Conservation (phyloP, 2,113 vertebrate species). For the Hemiscyllium ocellatum region DNA sequence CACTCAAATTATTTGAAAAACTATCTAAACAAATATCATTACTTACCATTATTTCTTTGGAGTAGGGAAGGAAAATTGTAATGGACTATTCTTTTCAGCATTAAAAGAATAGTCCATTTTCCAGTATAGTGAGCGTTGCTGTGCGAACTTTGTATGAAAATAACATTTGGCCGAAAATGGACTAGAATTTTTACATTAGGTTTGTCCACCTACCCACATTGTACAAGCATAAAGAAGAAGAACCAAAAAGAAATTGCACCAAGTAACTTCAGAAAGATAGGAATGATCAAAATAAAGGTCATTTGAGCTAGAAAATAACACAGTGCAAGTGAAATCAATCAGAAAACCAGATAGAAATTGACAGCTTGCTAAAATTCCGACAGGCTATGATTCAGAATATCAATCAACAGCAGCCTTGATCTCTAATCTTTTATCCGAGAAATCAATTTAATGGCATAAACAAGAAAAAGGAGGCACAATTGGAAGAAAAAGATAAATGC, state of each 20-base stretch:
- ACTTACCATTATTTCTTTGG: neutral
- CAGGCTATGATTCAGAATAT: neutral
- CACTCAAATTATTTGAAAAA: neutral
- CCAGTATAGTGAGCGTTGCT: neutral
- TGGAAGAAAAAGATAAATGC: neutral
- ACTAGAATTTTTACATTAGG: neutral
- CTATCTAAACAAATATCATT: neutral
- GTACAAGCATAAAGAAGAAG: neutral
- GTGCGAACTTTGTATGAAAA: neutral
- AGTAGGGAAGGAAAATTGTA: neutral
- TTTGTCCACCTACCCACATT: neutral
- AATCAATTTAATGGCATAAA: neutral
- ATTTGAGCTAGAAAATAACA: constrained; percentile 5
- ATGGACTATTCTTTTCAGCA: neutral
- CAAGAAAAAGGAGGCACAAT: neutral
- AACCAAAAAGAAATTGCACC: neutral
- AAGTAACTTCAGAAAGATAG: neutral
- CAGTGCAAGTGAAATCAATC: neutral
- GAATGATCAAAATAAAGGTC: neutral
- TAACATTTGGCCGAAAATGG: neutral
- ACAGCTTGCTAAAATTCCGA: neutral
- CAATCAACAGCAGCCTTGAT: neutral
- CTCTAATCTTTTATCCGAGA: neutral
- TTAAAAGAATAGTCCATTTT: neutral
- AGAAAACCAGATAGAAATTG: neutral